Conservation (phyloP, 2,888 invertebrate species). For the Scrobipalpa costella region DNA sequence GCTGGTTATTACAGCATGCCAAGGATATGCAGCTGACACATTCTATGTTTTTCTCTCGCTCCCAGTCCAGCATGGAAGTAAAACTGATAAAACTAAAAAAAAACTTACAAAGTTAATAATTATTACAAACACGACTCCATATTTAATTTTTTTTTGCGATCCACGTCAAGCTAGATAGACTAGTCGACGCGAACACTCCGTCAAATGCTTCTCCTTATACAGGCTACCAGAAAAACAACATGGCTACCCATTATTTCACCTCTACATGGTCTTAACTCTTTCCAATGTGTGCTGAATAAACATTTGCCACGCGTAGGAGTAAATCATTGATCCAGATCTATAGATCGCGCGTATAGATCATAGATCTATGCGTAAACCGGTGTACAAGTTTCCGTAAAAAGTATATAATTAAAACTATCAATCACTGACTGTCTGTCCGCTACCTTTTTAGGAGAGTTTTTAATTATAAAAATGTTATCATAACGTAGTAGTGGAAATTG, state of each 20-base stretch:
- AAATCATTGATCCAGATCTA: constrained; percentile 39
- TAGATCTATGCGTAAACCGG: constrained; percentile 36
- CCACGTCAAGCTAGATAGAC: neutral
- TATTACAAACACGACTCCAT: too few species aligned
- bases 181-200: neutral
- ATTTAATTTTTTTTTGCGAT: too few species aligned
- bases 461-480: constrained; percentile 33
- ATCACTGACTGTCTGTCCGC: constrained; percentile 36
- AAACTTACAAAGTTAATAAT: too few species aligned
- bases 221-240: neutral
- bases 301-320: constrained; percentile 22
- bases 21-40: too few species aligned
- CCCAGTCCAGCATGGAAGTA: too few species aligned
- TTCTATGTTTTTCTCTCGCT: too few species aligned
- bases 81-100: too few species aligned
- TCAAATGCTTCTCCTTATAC: constrained; percentile 6
- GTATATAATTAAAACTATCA: constrained; percentile 49
- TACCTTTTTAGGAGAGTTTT: constrained; percentile 24
- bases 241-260: neutral
- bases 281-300: constrained; percentile 14
- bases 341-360: constrained; percentile 35
- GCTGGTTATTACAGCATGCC: too few species aligned
- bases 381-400: constrained; percentile 52
- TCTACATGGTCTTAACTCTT: neutral
- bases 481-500: neutral